Evolutionary conservation across 2,888 invertebrate species (phyloP), one percentile per base, ranked within the genome.

Genomic region (Leptinotarsa haldemani): DNA sequence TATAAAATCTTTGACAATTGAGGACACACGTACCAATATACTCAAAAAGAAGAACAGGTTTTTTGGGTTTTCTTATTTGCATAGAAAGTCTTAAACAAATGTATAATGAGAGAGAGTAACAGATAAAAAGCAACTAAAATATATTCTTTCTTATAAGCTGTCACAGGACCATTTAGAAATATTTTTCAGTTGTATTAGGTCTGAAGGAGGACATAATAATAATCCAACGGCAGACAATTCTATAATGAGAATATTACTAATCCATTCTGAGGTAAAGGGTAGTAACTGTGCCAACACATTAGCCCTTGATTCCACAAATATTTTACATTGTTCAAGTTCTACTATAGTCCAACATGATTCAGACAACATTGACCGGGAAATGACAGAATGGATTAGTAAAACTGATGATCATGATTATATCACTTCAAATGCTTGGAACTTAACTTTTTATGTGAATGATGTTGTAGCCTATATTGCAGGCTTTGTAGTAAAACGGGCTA

Each of bases 21-120:
- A 48, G n/a, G 58, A 47, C 15, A 53, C 13, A 16, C 9, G 13
- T 66, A 16, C 46, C 69, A 16, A 40, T 70, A 20, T 5, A 73
- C 16, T 56, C 65, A 15, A 15, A 20, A 47, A 64, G 58, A 47
- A 76, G 74, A 70, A 75, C 74, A 40, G 76, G 76, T 1, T 77
- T 74, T 73, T 47, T 76, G 30, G 79, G 76, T 3, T 75, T 78
- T 48, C 30, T 77, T 30, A 63, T 79, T 40, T 71, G 67, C n/a
- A 74, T 78, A n/a, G 25, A 52, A 16, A 79, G 77, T 66, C 50
- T 73, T 15, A 56, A 66, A 71, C 15, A 16, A 46, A 25, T 75
- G 9, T 79, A 72, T 64, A 16, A 58, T 15, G n/a, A 72, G 16
- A 63, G 16, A 63, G 68, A 67, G 72, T 77, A 12, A 56, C 30